Base-by-base conservation (phyloP, 1,140 invertebrate species). In the Cydia strobilella region DNA sequence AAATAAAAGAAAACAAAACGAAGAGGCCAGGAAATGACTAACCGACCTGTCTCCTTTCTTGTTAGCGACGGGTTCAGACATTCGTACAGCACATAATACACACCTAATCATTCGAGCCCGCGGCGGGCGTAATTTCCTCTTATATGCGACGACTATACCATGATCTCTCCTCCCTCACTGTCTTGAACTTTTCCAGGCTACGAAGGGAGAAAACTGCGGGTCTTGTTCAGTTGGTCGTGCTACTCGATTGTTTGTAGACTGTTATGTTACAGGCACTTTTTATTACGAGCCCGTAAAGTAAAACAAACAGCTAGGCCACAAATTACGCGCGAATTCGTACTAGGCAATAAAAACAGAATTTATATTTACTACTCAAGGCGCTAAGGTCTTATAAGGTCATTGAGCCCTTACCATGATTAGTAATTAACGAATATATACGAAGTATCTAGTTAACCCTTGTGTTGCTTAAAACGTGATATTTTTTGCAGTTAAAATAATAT, bases 191-290 rank as follows among this genome's bases (percentile, higher is more conserved):
- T 59, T 18, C 3, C 4, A 23, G 10, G 23, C 62, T 13, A 13
- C 13, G 62, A 12, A 63, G 25, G 31, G 23, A 20, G 65, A 35
- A 7, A 66, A 66, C 31, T 39, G 35, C 15, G 65, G 35, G n/a
- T 39, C 62, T 65, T 20, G 9, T 20, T 10, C 2, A 35, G 15
- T n/a, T 74, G 48, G 75, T 59, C 45, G 9, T 76, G 73, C 63
- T 62, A 54, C 35, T 59, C 77, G 69, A 72, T 45, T 73, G 76
- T 80, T 78, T 77, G 72, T 35, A 76, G 77, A 76, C 79, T 75
- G 77, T 80, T 74, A 48, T 77, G 76, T 79, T 73, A 78, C 79
- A 75, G 65, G 73, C 69, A 77, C 76, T 82, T 82, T 81, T 82
- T 82, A 82, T 82, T 79, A 73, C 74, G 35, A 31, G 73, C 31